A percentile compares a stretch with the other conserved stretches of the same genome.
Evolutionary conservation across 2,797 vertebrate species (phyloP).

Genomic region (Selene dorsalis): DNA sequence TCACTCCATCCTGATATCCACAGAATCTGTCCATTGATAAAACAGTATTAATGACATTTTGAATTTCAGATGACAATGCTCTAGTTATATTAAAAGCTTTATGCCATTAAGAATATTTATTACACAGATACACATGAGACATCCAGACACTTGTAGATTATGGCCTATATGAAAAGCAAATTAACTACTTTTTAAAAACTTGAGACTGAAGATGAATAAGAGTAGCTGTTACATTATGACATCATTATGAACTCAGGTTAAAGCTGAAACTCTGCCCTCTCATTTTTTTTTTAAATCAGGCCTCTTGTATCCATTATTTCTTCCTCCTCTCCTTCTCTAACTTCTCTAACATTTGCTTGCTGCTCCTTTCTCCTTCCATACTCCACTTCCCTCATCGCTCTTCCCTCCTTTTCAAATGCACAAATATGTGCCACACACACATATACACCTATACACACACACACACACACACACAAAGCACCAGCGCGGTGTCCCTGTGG

Average conservation of each 20-base stretch:
- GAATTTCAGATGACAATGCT: not conserved
- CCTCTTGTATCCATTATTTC: slow-evolving; percentile 25
- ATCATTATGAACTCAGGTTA: slow-evolving; percentile 5
- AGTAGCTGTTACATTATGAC: slow-evolving; percentile 12
- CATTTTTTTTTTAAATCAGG: slow-evolving; percentile 17
- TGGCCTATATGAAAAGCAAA: not conserved
- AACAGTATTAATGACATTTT: not conserved
- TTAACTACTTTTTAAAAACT: not conserved
- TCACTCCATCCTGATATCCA: not conserved
- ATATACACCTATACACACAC: too few species aligned
- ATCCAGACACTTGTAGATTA: not conserved
- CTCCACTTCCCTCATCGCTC: slow-evolving; percentile 26
- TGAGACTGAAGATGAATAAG: slow-evolving; percentile 1
- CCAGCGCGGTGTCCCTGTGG: slow-evolving; percentile 50
- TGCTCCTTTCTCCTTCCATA: slow-evolving; percentile 20
- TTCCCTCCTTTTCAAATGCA: slow-evolving; percentile 40
- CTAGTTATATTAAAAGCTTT: not conserved
- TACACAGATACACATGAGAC: not conserved
- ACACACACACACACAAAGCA: slow-evolving; percentile 23
- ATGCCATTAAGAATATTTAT: not conserved
- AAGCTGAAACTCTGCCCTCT: slow-evolving; percentile 11
- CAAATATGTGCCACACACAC: slow-evolving; percentile 40
- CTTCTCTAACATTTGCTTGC: not conserved
- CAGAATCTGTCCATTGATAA: not conserved
- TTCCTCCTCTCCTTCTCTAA: not conserved